Base-by-base conservation (phyloP, 2,888 invertebrate genomes). In the Spisula solida region DNA sequence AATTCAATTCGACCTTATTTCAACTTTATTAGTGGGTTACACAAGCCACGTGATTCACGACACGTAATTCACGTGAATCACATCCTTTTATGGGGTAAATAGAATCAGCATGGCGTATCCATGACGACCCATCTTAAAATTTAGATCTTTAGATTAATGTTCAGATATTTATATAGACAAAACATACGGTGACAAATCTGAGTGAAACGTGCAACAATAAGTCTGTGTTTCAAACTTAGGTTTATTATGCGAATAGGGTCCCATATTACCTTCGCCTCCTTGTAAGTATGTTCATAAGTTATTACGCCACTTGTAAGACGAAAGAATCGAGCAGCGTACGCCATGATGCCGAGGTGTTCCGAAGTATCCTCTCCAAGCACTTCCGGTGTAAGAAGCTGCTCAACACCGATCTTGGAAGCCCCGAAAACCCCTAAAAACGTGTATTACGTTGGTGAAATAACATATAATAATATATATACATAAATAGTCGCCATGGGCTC, bases 341-440 rank as follows among this genome's bases (percentile, higher is more conserved):
- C 98, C 99, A 99, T 99, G 88, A 99, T 98, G 81, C 99, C 99
- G 93, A 99, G 97, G 97, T 99, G 99, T 96, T 99, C 99, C 8
- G 98, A 98, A 96, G 99, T 98, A 82, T 98, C 98, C 96, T 98
- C 98, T 34, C 98, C 98, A 98, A 99, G 98, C 95, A 99, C 99
- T 82, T 98, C 98, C 29, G 99, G 98, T 93, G 98, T 98, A 88
- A 99, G 97, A 51, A 99, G 97, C 10, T 99, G 98, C 94, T 99
- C 98, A 0, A 99, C 98, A 79, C 98, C 98, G 97, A 98, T 96
- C 89, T 97, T 97, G 12, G 87, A 86, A 18, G 97, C 98, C 25
- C 97, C 97, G 84, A 97, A 97, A 89, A 98, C 97, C 75, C 97
- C 98, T 98, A 93, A 94, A 41, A 89, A 60, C 75, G 75, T 31